phyloP scores from a whole-genome alignment of 2,888 invertebrate genomes.

The Congeria kusceri region DNA sequence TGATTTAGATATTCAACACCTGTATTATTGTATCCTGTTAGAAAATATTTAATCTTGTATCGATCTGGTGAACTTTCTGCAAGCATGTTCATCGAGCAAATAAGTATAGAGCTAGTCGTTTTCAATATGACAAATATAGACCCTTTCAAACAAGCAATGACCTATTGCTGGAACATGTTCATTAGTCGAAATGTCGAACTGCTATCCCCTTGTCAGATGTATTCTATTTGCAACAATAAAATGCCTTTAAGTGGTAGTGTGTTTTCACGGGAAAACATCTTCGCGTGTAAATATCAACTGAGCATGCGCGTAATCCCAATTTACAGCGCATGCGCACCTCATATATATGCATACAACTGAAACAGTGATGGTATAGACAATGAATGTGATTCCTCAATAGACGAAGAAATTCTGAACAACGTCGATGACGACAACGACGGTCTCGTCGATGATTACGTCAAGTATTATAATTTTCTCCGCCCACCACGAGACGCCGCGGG shows the following conservation, averaged over 20 bases:
- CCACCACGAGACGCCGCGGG: constrained; percentile 33
- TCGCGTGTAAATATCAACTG: constrained; percentile 63
- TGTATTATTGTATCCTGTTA: constrained; percentile 41
- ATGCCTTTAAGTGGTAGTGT: constrained; percentile 44
- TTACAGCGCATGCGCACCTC: constrained; percentile 65
- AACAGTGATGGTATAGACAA: constrained; percentile 73
- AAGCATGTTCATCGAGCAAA: too few species aligned
- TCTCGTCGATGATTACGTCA: constrained; percentile 66
- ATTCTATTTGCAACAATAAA: constrained; percentile 35
- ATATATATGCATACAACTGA: constrained; percentile 46
- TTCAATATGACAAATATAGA: constrained; percentile 36
- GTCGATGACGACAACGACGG: constrained; percentile 67
- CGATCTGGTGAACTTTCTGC: constrained; percentile 10
- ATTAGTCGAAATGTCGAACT: constrained; percentile 40
- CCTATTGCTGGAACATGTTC: constrained; percentile 50
- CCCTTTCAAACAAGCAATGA: constrained; percentile 51
- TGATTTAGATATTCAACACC: constrained; percentile 41
- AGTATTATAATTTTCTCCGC: constrained; percentile 17
- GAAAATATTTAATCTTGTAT: constrained; percentile 18
- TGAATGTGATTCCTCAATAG: constrained; percentile 72
- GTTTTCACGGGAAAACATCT: constrained; percentile 27
- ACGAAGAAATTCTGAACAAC: constrained; percentile 64
- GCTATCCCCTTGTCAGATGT: constrained; percentile 22
- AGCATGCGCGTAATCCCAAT: constrained; percentile 68
- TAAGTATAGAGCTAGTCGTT: too few species aligned